Base-by-base conservation (phyloP, 2,113 vertebrate genomes). In the Tinamus guttatus region DNA sequence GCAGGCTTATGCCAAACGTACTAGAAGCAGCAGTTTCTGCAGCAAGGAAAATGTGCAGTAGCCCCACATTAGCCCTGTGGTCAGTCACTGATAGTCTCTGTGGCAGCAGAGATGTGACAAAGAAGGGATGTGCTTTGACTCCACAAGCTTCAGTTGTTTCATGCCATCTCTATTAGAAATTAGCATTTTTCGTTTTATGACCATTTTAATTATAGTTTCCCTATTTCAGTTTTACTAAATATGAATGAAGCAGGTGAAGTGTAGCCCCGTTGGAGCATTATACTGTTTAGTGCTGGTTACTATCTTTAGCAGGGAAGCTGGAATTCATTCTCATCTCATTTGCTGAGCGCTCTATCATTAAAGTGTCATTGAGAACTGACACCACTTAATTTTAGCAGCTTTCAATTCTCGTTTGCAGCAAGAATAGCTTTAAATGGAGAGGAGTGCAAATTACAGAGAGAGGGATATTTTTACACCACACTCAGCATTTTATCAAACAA, bases 331-430 rank as follows among this genome's bases (percentile, higher is more conserved):
- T 97, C 98, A 97, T 99, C 98, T 99, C 98, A 98, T 98, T 99
- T 98, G 98, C 98, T 96, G 98, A 99, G 99, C 97, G 95, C 98
- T 98, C 98, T 98, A 98, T 99, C 99, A 99, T 99, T 99, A 99
- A 99, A 99, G 98, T 99, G 99, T 99, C 99, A 99, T 99, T 99
- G 99, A 99, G 98, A 99, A 99, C 98, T 98, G 99, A 99, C 98
- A 99, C 98, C 98, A 98, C 99, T 99, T 99, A 98, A 99, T 99
- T 99, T 99, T 98, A 99, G 99, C 98, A 98, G 98, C 98, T 98
- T 98, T 99, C 98, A 98, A 98, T 98, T 98, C 98, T 98, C 97
- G 92, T 98, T 98, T 97, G 98, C 96, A 97, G 97, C 93, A 96
- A 98, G 97, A 98, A 98, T 97, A 97, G 96, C 97, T 98, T 98